Evolutionary conservation across 2,888 invertebrate genomes (phyloP), one percentile per base, ranked within the genome.

Genomic region (Patella caerulea): DNA sequence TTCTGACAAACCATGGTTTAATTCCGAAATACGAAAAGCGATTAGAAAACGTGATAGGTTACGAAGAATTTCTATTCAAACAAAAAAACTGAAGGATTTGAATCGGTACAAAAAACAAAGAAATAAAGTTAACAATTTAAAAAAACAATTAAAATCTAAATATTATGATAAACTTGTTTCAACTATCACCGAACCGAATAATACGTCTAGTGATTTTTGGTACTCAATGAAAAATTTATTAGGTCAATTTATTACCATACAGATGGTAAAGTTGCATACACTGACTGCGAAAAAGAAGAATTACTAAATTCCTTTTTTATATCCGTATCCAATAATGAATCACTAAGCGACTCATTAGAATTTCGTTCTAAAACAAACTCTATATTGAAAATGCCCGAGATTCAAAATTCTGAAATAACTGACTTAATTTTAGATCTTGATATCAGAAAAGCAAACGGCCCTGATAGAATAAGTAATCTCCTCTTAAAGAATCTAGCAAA

Each of bases 41-140:
- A 19, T 19, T 4, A n/a, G 65, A n/a, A 19, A 14, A 11, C 11
- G 65, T 11, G 19, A 65, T 65, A 19, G 65, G 12, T 19, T 65
- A 19, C 65, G 65, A 3, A 65, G 15, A 65, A 65, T 11, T 19
- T n/a, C 19, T 15, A 19, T 11, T 12, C 19, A 7, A 14, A 19
- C 19, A 65, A 19, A 19, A 65, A 65, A 34, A 34, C 34, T 34
- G 34, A 34, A 34, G 34, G 34, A 34, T 34, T 5, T 34, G 34
- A 34, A 5, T 34, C 5, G 4, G 34, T 4, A 34, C 34, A 34
- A 34, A 4, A 34, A 11, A 19, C 19, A 65, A 65, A 65, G 11
- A 19, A 65, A 65, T 19, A 65, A 65, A 24, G 65, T 65, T 3
- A 65, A 65, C 65, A 65, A 65, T 65, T 19, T 65, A 65, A n/a